Percentiles rank a stretch among this genome's conserved stretches.
Conservation (phyloP, 2,888 invertebrate species). For the Parthenolecanium corni region DNA sequence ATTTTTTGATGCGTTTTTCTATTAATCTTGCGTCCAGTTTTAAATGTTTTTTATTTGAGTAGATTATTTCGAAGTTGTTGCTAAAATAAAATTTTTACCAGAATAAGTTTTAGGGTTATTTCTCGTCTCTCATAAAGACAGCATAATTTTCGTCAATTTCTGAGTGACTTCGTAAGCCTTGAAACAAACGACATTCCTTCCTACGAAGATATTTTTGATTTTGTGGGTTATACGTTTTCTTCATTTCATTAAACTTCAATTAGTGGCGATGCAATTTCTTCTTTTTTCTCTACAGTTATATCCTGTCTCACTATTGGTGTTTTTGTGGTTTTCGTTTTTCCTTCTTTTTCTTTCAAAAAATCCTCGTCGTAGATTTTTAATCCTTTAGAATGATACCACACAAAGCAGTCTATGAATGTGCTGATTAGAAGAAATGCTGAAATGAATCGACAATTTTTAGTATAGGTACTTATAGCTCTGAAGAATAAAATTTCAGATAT, state of each 20-base stretch:
- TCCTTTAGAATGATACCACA: slow-evolving; percentile 36
- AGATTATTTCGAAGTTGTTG: too few relatives aligned
- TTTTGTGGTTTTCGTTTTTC: background rate
- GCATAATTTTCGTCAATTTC: background rate
- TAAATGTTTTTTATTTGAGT: background rate
- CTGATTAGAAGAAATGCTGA: slow-evolving; percentile 36
- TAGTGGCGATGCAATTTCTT: background rate
- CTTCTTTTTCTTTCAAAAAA: slow-evolving; percentile 29
- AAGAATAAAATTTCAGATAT: background rate
- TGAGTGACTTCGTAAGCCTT: background rate
- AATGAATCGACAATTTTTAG: background rate
- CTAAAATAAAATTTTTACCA: too few relatives aligned
- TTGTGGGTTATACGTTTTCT: background rate
- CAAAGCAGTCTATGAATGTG: slow-evolving; percentile 36
- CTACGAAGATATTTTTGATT: background rate
- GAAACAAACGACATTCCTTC: background rate
- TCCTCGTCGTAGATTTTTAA: slow-evolving; percentile 37
- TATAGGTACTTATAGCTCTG: background rate
- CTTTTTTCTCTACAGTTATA: background rate
- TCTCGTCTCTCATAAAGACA: too few relatives aligned
- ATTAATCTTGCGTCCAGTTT: background rate
- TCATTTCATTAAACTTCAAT: background rate
- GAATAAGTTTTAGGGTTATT: too few relatives aligned
- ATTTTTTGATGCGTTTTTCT: background rate
- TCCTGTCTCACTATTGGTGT: background rate